Base-by-base conservation (phyloP, 2,888 invertebrate genomes). In the Tribolium freemani region DNA sequence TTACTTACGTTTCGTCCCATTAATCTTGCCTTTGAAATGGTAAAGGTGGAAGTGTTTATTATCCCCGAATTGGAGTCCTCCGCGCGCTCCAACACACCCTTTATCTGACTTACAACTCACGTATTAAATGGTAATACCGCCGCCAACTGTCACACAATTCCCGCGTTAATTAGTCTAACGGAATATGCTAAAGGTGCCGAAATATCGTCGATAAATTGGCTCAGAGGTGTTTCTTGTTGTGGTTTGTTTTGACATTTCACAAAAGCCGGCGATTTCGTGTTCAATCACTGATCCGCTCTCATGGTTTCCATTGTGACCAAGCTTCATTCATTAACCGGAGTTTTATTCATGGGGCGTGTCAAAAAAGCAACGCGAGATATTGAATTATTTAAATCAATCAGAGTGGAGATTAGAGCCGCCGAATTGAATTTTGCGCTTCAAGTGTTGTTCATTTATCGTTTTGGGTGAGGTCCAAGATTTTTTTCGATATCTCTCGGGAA, bases 31-130 rank as follows among this genome's bases (percentile, higher is more conserved):
- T 67, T 71, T 71, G 67, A 64, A 71, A 71, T 57, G 48, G 50
- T 54, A 64, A 54, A 63, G 70, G 60, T 66, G 20, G 58, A 71
- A 66, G 46, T 71, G 71, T 71, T 71, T 67, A 71, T 71, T 58
- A 71, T 71, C 71, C 57, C 21, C 57, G 44, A 46, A 66, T 51
- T 56, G 11, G 9, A 11, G 45, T 31, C 11, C 20, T 56, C 21
- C 31, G 26, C 45, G 13, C 16, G 10, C 64, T 9, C 66, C 45
- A 48, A 11, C 30, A 30, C 67, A 38, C 46, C 64, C 57, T 66
- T 57, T 57, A 57, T 67, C 46, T 10, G 20, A 11, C 54, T 54
- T 30, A 66, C 54, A 66, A 56, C 45, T 44, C 66, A 66, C 66
- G 54, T 56, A 66, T 66, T 66, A 56, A 68, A 68, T 68, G 57